These are phyloP conservation scores for Tholera decimalis DNA, from an alignment of 2,888 invertebrate species.

Conservation along the genomic window DNA sequence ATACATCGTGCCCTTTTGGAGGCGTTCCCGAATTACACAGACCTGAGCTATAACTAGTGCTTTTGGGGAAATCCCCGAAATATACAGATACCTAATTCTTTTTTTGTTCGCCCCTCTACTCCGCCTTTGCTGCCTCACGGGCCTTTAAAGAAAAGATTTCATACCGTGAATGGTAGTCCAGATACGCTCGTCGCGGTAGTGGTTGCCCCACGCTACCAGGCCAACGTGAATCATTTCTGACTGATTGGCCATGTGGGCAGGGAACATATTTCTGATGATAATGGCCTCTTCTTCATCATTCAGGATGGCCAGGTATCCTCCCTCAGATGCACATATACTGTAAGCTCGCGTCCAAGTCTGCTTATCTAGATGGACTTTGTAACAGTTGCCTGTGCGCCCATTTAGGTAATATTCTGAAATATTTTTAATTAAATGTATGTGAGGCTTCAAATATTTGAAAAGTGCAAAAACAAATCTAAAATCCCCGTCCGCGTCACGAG, in stretches of 20 bases:
- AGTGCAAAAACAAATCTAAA: too few species aligned
- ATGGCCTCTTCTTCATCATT: constrained; percentile 28
- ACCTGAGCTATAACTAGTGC: too few species aligned
- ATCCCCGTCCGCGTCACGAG: too few species aligned
- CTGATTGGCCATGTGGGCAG: neutral
- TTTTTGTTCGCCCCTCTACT: too few species aligned
- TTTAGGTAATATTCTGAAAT: constrained; percentile 39
- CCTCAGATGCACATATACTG: constrained; percentile 33
- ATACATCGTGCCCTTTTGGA: too few species aligned
- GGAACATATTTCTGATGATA: constrained; percentile 31
- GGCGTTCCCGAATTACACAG: too few species aligned
- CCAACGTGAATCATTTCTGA: neutral
- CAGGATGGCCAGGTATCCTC: constrained; percentile 37
- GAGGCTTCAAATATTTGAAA: too few species aligned
- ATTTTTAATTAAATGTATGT: neutral
- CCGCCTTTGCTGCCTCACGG: too few species aligned
- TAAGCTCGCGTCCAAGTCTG: constrained; percentile 29
- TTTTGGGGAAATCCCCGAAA: too few species aligned
- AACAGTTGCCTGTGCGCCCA: constrained; percentile 48
- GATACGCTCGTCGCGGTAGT: neutral
- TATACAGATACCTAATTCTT: too few species aligned
- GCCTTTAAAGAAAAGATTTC: neutral
- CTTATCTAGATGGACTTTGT: constrained; percentile 18
- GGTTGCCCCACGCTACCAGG: neutral
- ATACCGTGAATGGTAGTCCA: neutral